phyloP scores from a whole-genome alignment of 2,113 vertebrate genomes.

The Rhinoderma darwinii region DNA sequence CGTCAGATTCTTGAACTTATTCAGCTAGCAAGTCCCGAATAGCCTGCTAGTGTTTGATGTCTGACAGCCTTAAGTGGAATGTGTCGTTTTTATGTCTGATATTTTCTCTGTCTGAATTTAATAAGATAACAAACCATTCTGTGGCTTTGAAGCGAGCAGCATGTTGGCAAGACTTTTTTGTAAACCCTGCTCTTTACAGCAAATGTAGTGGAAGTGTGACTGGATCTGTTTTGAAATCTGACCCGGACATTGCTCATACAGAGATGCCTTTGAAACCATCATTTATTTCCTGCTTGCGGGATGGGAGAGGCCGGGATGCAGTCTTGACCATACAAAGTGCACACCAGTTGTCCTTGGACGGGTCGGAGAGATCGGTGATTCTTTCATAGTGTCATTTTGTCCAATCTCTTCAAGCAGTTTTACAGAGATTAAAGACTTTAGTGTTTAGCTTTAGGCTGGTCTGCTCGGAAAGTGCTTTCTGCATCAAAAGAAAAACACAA shows the following conservation, averaged over 20 bases:
- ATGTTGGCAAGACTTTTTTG: constrained; percentile 29
- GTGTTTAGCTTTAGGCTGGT: constrained; percentile 14
- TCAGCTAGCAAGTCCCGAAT: background rate
- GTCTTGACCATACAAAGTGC: constrained; percentile 38
- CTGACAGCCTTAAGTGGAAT: constrained; percentile 44
- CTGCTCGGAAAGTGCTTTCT: background rate
- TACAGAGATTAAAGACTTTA: constrained; percentile 49
- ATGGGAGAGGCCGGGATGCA: constrained; percentile 13
- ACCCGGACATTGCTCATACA: constrained; percentile 30
- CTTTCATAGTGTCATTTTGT: constrained; percentile 64
- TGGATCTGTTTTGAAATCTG: constrained; percentile 51
- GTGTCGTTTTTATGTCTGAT: constrained; percentile 27
- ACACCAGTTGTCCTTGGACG: constrained; percentile 52
- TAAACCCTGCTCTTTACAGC: constrained; percentile 42
- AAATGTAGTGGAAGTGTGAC: constrained; percentile 48
- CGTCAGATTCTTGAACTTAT: background rate
- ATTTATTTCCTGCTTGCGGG: constrained; percentile 33
- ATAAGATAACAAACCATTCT: constrained; percentile 46
- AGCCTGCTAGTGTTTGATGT: constrained; percentile 37
- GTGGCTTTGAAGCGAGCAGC: constrained; percentile 33
- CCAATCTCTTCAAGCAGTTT: constrained; percentile 65
- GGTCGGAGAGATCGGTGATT: constrained; percentile 37
- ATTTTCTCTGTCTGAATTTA: constrained; percentile 44
- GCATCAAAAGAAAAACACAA: background rate
- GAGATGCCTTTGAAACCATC: constrained; percentile 32